phyloP scores from a whole-genome alignment of 2,888 invertebrate genomes.

The Euclidia mi region DNA sequence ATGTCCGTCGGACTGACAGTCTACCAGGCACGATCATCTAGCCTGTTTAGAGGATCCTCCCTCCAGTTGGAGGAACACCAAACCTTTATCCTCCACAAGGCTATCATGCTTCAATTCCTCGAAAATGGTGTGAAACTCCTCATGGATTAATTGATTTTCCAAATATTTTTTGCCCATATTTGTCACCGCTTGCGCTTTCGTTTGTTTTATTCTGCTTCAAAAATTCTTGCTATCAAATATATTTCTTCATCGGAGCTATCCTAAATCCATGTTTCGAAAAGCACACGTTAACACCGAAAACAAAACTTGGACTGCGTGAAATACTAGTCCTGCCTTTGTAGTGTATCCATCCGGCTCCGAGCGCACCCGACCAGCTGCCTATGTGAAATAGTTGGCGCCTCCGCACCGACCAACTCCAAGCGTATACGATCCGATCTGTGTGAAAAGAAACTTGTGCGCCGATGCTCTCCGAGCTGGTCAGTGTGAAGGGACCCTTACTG shows the following conservation, averaged over 20 bases:
- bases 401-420: slow-evolving; percentile 11
- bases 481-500: neutral
- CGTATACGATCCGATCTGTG: slow-evolving; percentile 7
- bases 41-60: too few species aligned
- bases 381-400: too few species aligned
- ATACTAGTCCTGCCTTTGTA: slow-evolving; percentile 17
- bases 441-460: slow-evolving; percentile 7
- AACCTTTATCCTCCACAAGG: too few species aligned
- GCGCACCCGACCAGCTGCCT: slow-evolving; percentile 12
- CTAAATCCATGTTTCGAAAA: slow-evolving; percentile 18
- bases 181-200: slow-evolving; percentile 23
- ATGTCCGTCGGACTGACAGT: too few species aligned
- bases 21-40: too few species aligned
- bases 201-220: slow-evolving; percentile 22
- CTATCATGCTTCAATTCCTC: slow-evolving; percentile 18
- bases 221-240: slow-evolving; percentile 16
- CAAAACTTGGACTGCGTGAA: slow-evolving; percentile 28
- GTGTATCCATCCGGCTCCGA: slow-evolving; percentile 15
- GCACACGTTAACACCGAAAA: slow-evolving; percentile 26
- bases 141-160: slow-evolving; percentile 16
- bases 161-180: slow-evolving; percentile 18
- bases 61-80: too few species aligned
- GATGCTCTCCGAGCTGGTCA: slow-evolving; percentile 6
- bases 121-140: slow-evolving; percentile 21
- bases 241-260: slow-evolving; percentile 29